Base-by-base conservation (phyloP, 2,888 invertebrate species). In the Tipula vernalis region DNA sequence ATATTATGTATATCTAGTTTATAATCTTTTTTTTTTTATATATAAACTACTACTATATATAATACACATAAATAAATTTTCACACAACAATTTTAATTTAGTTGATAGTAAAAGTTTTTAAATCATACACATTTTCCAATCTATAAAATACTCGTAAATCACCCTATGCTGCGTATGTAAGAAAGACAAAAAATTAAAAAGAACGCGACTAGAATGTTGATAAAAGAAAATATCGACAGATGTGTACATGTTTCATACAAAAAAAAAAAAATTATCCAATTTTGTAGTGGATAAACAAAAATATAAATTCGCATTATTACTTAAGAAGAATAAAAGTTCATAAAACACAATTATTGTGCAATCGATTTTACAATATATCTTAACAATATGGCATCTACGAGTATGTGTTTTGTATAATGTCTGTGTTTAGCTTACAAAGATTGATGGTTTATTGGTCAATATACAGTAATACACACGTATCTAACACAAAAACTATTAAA, bases 141-240 rank as follows among this genome's bases (percentile, higher is more conserved):
- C 71, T 71, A 71, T 18, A 71, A 71, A 71, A 71, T 71, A 71
- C 71, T 71, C 71, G 71, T 71, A 71, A 71, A 71, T 71, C 71
- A 71, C 71, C 71, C 71, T 3, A 71, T 15, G n/a, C 15, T 15
- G n/a, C 44, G 12, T 12, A 44, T 10, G 12, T 71, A 71, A 28
- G 28, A 71, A 71, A 71, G 28, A 71, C 71, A 71, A 71, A 18
- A 28, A 28, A 28, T 10, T 15, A 28, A 71, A 71, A 71, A 71
- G 71, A 71, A 71, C 71, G 71, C 71, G 71, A 71, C 71, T 71
- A 71, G 71, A 71, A 71, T 71, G 28, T 71, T 71, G 71, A 71
- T 71, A 71, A 71, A 71, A 71, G 71, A 71, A 71, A 71, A 71
- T 71, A 71, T 71, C 71, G 71, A 71, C 71, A 71, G 71, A 71